Conservation (phyloP, 2,888 invertebrate species). For the Patella depressa region DNA sequence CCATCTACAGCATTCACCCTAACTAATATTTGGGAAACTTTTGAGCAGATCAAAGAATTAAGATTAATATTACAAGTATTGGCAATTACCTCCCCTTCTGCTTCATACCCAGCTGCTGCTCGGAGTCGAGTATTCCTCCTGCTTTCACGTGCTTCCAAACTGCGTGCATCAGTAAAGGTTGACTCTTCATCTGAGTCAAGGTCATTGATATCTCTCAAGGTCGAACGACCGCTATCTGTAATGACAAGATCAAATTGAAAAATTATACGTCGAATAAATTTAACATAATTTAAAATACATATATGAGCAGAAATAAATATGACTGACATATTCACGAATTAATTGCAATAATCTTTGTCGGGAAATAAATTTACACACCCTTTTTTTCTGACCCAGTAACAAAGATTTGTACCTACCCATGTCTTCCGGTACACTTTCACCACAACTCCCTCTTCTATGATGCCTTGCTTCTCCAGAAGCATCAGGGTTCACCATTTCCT, state of each 20-base stretch:
- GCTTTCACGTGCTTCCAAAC: constrained; percentile 20
- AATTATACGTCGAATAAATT: too few species aligned
- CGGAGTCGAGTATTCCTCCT: constrained; percentile 31
- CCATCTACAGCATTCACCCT: too few species aligned
- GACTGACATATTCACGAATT: too few species aligned
- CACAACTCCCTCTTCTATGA: constrained; percentile 19
- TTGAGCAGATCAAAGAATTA: too few species aligned
- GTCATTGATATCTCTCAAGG: constrained; percentile 70
- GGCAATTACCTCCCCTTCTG: constrained; percentile 35
- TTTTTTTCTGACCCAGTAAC: too few species aligned
- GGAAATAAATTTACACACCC: too few species aligned
- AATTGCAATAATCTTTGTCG: too few species aligned
- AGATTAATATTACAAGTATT: too few species aligned
- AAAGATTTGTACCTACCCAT: constrained; percentile 31
- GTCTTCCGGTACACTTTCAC: constrained; percentile 35
- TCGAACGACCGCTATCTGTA: constrained; percentile 72
- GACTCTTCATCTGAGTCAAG: constrained; percentile 62
- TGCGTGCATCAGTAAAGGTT: constrained; percentile 22
- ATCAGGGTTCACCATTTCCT: constrained; percentile 29
- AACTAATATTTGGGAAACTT: too few species aligned
- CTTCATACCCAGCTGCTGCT: constrained; percentile 23
- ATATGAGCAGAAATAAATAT: too few species aligned
- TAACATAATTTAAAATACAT: too few species aligned
- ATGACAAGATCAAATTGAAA: background rate
- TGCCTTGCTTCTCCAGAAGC: constrained; percentile 22